Conservation (phyloP, 2,888 invertebrate genomes). For the Dynastes maya region DNA sequence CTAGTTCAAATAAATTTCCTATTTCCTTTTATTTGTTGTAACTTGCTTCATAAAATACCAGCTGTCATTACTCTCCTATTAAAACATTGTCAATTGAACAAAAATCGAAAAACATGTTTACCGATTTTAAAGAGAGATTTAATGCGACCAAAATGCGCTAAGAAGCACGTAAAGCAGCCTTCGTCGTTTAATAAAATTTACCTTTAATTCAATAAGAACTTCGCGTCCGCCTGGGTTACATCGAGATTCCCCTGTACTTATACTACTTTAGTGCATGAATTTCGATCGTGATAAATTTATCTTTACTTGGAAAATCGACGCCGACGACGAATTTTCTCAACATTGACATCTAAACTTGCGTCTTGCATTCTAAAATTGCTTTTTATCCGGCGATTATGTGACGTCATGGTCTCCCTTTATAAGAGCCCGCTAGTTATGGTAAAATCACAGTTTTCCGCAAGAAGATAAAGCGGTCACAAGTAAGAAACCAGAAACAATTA, state of each 20-base stretch:
- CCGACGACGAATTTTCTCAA: conserved; percentile 29
- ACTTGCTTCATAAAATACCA: too few species aligned
- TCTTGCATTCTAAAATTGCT: conserved; percentile 47
- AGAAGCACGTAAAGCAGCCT: conserved; percentile 7
- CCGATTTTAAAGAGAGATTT: background rate
- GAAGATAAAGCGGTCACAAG: conserved; percentile 30
- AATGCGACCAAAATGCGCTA: background rate
- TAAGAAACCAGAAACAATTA: conserved; percentile 26
- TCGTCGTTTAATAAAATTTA: conserved; percentile 14
- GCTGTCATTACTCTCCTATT: too few species aligned
- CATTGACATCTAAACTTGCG: conserved; percentile 48
- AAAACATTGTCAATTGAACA: too few species aligned
- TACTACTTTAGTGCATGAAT: conserved; percentile 3
- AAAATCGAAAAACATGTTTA: conserved; percentile 13
- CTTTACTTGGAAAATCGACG: conserved; percentile 9
- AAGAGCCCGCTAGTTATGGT: background rate
- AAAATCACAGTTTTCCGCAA: conserved; percentile 44
- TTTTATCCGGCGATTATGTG: conserved; percentile 34
- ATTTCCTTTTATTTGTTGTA: too few species aligned
- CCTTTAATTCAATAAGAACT: conserved; percentile 15
- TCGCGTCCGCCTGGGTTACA: background rate
- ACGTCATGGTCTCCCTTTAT: conserved; percentile 40
- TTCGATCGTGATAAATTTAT: conserved; percentile 35
- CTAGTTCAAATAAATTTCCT: too few species aligned
- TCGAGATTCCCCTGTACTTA: background rate